A percentile compares a stretch with the other conserved stretches of the same genome.
Evolutionary conservation across 2,113 vertebrate species (phyloP).

Genomic region (Lontra canadensis): DNA sequence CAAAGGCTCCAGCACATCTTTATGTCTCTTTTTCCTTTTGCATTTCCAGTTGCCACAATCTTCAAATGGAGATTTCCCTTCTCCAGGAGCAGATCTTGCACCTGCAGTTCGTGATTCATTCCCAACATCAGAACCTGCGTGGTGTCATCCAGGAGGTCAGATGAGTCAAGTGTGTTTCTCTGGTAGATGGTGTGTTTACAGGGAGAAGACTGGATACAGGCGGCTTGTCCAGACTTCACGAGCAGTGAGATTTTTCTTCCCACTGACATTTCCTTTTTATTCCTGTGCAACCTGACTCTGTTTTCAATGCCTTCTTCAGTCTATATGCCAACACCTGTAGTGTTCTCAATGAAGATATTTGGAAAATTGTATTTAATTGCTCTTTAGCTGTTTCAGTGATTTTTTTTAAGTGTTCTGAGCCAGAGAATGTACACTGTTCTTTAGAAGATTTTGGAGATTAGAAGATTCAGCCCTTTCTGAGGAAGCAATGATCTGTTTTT

Average conservation of each 20-base stretch:
- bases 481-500: background rate
- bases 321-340: background rate
- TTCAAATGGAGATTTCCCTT: slow-evolving; percentile 75
- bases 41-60: slow-evolving; percentile 60
- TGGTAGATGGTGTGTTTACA: background rate
- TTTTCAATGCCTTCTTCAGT: background rate
- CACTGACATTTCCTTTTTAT: background rate
- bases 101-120: slow-evolving; percentile 80
- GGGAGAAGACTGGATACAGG: accelerated
- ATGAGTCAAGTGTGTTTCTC: background rate
- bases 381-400: background rate
- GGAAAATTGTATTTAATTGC: background rate
- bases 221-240: background rate
- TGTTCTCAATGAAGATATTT: background rate
- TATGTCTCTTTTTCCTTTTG: background rate
- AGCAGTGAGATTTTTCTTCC: background rate
- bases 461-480: background rate
- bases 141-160: slow-evolving; percentile 84
- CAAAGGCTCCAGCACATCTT: background rate
- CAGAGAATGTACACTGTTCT: background rate
- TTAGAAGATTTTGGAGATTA: background rate
- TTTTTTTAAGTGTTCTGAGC: background rate
- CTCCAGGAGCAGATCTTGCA: slow-evolving; percentile 83
- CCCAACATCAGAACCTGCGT: slow-evolving; percentile 79
- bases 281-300: background rate